Evolutionary conservation across 2,113 vertebrate genomes (phyloP).

Genomic region (Eulacestoma nigropectus): DNA sequence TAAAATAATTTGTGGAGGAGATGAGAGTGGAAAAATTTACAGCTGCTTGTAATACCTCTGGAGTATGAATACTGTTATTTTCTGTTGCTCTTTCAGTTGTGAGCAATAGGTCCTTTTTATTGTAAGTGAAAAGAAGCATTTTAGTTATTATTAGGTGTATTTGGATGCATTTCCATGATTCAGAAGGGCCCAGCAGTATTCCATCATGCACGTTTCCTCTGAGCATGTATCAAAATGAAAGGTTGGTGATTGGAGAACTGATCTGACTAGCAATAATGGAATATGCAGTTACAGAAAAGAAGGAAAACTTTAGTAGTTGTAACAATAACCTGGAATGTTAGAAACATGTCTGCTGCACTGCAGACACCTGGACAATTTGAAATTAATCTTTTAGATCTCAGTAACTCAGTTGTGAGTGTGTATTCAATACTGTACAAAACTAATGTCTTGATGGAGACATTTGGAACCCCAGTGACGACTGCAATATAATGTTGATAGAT

Average conservation of each 20-base stretch:
- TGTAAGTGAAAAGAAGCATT: not conserved
- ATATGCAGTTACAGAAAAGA: not conserved
- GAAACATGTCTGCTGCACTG: not conserved
- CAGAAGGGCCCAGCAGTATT: not conserved
- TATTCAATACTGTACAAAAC: not conserved
- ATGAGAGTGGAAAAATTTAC: not conserved
- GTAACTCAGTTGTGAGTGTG: not conserved
- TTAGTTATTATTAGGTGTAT: not conserved
- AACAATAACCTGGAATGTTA: not conserved
- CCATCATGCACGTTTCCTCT: not conserved
- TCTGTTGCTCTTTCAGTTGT: not conserved
- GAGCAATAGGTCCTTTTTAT: not conserved
- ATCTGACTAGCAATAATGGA: not conserved
- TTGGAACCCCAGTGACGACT: not conserved
- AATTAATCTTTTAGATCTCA: not conserved
- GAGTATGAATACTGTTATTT: not conserved
- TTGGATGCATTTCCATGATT: not conserved
- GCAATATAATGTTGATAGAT: not conserved
- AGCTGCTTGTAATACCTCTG: not conserved
- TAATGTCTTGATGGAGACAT: not conserved
- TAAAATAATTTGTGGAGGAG: not conserved
- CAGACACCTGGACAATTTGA: not conserved
- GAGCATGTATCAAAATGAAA: not conserved
- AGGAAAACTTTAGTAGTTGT: not conserved
- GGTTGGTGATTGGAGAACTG: not conserved